Base-by-base conservation (phyloP, 2,113 vertebrate species). In the Candoia aspera region DNA sequence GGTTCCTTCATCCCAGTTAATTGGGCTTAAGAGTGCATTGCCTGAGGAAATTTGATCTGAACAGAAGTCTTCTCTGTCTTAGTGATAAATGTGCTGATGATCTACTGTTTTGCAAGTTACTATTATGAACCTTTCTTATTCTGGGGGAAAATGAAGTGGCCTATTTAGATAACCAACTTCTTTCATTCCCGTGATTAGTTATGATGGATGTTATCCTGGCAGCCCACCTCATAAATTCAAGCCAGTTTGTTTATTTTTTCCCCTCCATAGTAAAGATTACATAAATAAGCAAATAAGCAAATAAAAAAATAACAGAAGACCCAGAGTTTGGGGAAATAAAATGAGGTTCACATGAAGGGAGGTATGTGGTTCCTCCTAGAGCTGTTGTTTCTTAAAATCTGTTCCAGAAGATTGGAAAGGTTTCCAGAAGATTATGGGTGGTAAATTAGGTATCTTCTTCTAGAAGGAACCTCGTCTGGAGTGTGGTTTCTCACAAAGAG, bases 1-100 rank as follows among this genome's bases (percentile, higher is more conserved):
- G 2, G 84, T 90, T 91, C 93, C 83, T 97, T 95, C 55, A 29
- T 90, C 95, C 92, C 93, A 94, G 93, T 93, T 94, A 96, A 96
- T 95, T 84, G 88, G 92, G 55, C 0, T 91, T 92, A 92, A 86
- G 95, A 96, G 92, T 94, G 90, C 91, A 90, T 88, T 94, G 94
- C 94, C 94, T 54, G 62, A 86, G 95, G 94, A 91, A 90, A 93
- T 55, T 96, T 87, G 95, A 59, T 95, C 73, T 95, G 90, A 33
- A 92, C 95, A 84, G 53, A 87, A 90, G 90, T 93, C 93, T 92
- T 91, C 95, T 91, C 95, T 96, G 96, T 94, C 37, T 49, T 91
- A 96, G 95, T 96, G 94, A 94, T 92, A 95, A 88, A 94, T 90
- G 57, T 84, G 42, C 93, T 95, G 79, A 93, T 93, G 60, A 90